phyloP scores from a whole-genome alignment of 1,140 invertebrate species.

The Neodiprion fabricii region DNA sequence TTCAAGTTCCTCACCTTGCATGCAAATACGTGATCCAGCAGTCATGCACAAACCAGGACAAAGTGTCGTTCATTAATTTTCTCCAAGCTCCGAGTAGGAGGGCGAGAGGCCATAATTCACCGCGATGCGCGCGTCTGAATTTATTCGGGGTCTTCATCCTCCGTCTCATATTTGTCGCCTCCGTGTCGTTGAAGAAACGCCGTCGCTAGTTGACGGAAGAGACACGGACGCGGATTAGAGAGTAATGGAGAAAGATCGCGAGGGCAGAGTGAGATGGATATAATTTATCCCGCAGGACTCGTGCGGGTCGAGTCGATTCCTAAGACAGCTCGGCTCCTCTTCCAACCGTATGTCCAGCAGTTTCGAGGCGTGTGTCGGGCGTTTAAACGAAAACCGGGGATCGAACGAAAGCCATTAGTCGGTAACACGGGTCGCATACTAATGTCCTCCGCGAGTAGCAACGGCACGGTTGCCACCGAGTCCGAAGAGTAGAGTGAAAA shows the following conservation, averaged over 20 bases:
- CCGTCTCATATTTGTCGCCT: neutral
- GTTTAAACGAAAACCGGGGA: constrained; percentile 3
- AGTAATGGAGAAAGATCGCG: too few relatives aligned
- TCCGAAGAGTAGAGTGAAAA: neutral
- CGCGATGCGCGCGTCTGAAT: neutral
- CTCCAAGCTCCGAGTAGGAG: neutral
- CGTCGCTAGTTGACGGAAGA: too few relatives aligned
- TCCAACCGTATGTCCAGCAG: too few relatives aligned
- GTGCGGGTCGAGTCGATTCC: too few relatives aligned
- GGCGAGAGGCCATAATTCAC: neutral
- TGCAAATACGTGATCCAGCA: neutral
- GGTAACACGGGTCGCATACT: neutral
- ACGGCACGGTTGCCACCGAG: too few relatives aligned
- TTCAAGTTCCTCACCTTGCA: neutral
- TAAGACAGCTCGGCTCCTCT: too few relatives aligned
- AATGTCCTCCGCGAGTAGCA: neutral
- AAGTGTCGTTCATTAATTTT: constrained; percentile 4
- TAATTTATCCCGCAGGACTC: too few relatives aligned
- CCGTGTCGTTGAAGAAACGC: too few relatives aligned
- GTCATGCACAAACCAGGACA: neutral
- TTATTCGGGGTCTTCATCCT: neutral
- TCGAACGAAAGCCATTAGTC: constrained; percentile 7
- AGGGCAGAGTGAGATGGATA: too few relatives aligned
- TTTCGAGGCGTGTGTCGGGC: neutral
- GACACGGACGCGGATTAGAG: too few relatives aligned